Evolutionary conservation across 2,888 invertebrate genomes (phyloP).

Genomic region (Melanargia galathea): DNA sequence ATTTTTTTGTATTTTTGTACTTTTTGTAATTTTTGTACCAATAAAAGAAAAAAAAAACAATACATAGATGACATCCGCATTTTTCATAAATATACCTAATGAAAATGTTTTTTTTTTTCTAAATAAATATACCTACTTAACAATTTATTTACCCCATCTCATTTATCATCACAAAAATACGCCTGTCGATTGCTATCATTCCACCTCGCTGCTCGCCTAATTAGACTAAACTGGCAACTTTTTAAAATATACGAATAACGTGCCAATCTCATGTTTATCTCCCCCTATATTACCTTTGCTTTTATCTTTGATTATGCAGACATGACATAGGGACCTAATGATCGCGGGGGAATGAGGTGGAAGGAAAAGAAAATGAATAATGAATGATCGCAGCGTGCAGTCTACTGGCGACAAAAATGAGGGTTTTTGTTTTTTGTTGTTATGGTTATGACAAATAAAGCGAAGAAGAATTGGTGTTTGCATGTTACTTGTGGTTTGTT

Average conservation of each 20-base stretch:
- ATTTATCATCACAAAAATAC: background rate
- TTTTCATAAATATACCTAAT: too few species aligned
- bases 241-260: slow-evolving; percentile 29
- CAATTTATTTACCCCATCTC: background rate
- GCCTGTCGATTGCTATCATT: background rate
- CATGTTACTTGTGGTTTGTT: slow-evolving; percentile 10
- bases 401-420: slow-evolving; percentile 19
- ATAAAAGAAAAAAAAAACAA: too few species aligned
- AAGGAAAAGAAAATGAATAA: slow-evolving; percentile 36
- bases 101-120: too few species aligned
- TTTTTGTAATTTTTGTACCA: too few species aligned
- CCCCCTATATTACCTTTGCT: slow-evolving; percentile 34
- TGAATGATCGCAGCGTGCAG: slow-evolving; percentile 32
- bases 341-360: slow-evolving; percentile 32
- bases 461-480: slow-evolving; percentile 5
- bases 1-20: too few species aligned
- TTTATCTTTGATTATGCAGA: slow-evolving; percentile 36
- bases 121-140: background rate
- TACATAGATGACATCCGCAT: too few species aligned
- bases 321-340: slow-evolving; percentile 34
- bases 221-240: slow-evolving; percentile 20
- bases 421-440: background rate
- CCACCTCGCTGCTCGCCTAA: slow-evolving; percentile 10
- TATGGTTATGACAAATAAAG: background rate
- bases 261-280: slow-evolving; percentile 37